Base-by-base conservation (phyloP, 2,888 invertebrate genomes). In the Andrena hattorfiana region DNA sequence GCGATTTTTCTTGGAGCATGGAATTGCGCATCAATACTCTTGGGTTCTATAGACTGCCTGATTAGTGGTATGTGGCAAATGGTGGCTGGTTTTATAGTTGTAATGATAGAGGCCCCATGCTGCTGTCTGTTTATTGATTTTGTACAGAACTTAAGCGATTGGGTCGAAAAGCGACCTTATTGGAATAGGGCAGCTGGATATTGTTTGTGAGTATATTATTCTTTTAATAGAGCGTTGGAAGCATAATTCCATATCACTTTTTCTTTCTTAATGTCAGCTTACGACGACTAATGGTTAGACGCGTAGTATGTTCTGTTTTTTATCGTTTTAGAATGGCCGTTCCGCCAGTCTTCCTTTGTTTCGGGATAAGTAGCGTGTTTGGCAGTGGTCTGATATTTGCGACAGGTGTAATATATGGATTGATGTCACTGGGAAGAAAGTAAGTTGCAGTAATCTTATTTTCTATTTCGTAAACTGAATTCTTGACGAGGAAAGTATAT, bases 91-190 rank as follows among this genome's bases (percentile, higher is more conserved):
- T 98, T 99, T 94, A 92, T 98, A 83, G 96, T 98, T 82, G 95
- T 99, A 89, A 96, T 97, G 62, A 96, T 99, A 91, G 99, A 99
- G 95, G 99, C 99, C 56, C 99, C 99, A 0, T 99, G 98, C 94
- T 99, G 99, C 95, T 99, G 99, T 94, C 96, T 98, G 95, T 99
- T 99, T 95, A 96, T 99, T 86, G 99, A 99, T 93, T 98, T 98
- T 95, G 98, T 99, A 76, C 97, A 98, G 94, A 96, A 96, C 83
- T 95, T 99, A 73, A 97, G 98, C 79, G 97, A 97, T 91, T 97
- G 96, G 95, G 96, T 98, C 72, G 98, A 99, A 91, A 95, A 95
- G 73, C 96, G 97, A 87, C 98, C 99, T 0, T 96, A 97, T 92
- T 99, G 98, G 97, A 97, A 98, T 93, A 97, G 98, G 94, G 98